Evolutionary conservation across 2,888 invertebrate species (phyloP).

Genomic region (Kuschelorhynchus macadamiae): DNA sequence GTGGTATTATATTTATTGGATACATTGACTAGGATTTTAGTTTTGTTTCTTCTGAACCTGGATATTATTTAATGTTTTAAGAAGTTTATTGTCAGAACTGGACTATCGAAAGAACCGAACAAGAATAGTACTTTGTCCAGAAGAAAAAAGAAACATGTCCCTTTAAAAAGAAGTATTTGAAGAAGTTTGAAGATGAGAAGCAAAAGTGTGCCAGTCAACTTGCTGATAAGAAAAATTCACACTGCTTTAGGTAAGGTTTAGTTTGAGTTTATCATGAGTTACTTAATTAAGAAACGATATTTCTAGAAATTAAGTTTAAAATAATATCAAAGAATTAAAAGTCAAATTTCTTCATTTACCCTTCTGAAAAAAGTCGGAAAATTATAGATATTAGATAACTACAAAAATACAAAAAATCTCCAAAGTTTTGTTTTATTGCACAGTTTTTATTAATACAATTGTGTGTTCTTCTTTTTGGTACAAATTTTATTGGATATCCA

Average conservation of each 20-base stretch:
- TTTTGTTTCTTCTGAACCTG: background rate
- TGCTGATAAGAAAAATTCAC: constrained; percentile 59
- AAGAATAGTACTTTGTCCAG: background rate
- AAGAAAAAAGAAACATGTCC: constrained; percentile 3
- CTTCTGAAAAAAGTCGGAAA: too few relatives aligned
- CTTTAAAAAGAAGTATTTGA: constrained; percentile 3
- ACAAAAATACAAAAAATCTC: too few relatives aligned
- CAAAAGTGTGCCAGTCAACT: constrained; percentile 59
- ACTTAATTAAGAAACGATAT: too few relatives aligned
- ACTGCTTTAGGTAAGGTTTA: constrained; percentile 55
- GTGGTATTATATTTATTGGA: background rate
- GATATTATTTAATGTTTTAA: constrained; percentile 4
- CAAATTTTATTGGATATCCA: too few relatives aligned
- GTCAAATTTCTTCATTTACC: too few relatives aligned
- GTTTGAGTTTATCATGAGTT: too few relatives aligned
- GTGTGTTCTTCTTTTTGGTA: too few relatives aligned
- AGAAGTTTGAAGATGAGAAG: constrained; percentile 54
- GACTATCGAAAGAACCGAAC: background rate
- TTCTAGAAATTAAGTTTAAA: too few relatives aligned
- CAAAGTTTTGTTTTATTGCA: too few relatives aligned
- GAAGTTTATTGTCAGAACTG: constrained; percentile 1
- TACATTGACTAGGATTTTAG: background rate
- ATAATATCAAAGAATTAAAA: too few relatives aligned
- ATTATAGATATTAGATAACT: too few relatives aligned
- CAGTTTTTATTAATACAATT: too few relatives aligned